Evolutionary conservation across 2,797 vertebrate genomes (phyloP).

Genomic region (Schizothorax lantsangensis): DNA sequence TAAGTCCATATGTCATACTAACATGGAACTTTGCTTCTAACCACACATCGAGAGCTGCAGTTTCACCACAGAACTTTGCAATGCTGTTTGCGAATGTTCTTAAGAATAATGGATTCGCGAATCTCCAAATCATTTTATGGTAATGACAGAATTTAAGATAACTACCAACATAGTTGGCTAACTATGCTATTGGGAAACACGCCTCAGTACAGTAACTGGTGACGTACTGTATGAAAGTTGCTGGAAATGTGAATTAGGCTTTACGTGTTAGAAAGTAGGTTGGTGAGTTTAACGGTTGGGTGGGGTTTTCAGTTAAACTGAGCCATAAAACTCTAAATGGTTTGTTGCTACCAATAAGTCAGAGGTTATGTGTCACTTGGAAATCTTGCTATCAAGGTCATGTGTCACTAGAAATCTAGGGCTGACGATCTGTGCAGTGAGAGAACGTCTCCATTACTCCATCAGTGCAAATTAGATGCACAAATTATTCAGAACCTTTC

Average conservation of each 20-base stretch:
- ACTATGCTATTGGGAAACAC: too few relatives aligned
- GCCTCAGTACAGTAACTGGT: neutral
- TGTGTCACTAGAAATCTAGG: slow-evolving; percentile 13
- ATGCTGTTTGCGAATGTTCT: too few relatives aligned
- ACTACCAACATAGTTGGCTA: too few relatives aligned
- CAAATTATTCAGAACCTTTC: slow-evolving; percentile 65
- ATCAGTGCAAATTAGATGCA: slow-evolving; percentile 57
- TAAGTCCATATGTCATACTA: too few relatives aligned
- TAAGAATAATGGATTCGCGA: too few relatives aligned
- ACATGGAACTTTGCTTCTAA: too few relatives aligned
- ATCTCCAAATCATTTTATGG: too few relatives aligned
- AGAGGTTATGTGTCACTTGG: neutral
- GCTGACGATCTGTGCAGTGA: slow-evolving; percentile 5
- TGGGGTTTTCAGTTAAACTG: neutral
- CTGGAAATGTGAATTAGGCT: neutral
- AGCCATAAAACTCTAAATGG: neutral
- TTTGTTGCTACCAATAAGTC: neutral
- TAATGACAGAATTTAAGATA: too few relatives aligned
- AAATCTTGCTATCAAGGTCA: slow-evolving; percentile 6
- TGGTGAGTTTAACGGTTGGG: neutral
- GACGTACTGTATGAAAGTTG: neutral
- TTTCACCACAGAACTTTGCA: too few relatives aligned
- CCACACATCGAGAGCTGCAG: too few relatives aligned
- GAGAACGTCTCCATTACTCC: slow-evolving; percentile 53
- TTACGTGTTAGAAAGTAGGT: neutral